Conservation (phyloP, 2,888 invertebrate species). For the Hymenopus coronatus region DNA sequence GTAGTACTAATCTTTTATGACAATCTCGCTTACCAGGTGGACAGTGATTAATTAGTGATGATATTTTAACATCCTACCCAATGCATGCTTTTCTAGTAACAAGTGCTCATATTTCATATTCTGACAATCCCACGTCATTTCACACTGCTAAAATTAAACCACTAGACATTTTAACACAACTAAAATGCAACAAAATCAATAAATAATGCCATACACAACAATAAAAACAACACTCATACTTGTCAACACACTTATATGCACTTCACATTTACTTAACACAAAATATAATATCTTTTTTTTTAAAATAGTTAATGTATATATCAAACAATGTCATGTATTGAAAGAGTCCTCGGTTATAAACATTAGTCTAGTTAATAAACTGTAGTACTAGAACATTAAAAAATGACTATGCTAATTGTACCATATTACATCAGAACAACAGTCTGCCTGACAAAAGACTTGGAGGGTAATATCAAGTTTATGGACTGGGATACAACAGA, state of each 20-base stretch:
- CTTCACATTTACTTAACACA: not conserved
- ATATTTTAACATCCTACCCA: not conserved
- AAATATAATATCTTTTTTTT: not conserved
- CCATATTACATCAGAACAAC: not conserved
- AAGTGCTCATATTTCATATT: not conserved
- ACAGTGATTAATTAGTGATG: not conserved
- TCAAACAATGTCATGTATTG: constrained; percentile 2
- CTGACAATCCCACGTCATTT: not conserved
- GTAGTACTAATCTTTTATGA: not conserved
- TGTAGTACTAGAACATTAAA: not conserved
- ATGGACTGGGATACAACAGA: not conserved
- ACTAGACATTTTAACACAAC: not conserved
- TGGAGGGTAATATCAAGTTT: not conserved
- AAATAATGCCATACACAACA: not conserved
- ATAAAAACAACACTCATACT: not conserved
- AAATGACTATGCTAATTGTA: not conserved
- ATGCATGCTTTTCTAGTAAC: not conserved
- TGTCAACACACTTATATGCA: not conserved
- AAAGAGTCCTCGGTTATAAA: not conserved
- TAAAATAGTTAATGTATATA: not conserved
- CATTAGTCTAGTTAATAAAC: not conserved
- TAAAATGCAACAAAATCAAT: not conserved
- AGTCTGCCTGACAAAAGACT: not conserved
- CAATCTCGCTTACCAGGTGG: not conserved
- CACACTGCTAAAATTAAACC: not conserved